Conservation (phyloP, 2,113 vertebrate species). For the Rhynchopsitta pachyrhyncha region DNA sequence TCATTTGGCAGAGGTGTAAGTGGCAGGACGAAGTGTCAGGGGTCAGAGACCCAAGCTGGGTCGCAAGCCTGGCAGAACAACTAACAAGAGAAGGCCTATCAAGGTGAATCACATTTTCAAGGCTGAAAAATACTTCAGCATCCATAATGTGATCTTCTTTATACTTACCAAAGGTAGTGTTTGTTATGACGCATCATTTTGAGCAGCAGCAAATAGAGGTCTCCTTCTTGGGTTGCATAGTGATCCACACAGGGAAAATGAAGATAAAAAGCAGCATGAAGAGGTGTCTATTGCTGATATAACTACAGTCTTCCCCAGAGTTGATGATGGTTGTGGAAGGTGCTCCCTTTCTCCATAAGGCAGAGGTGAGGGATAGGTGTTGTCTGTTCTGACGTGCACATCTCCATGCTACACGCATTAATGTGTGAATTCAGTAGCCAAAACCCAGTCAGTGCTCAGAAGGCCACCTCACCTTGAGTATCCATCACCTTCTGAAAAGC, state of each 20-base stretch:
- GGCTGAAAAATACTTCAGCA: background rate
- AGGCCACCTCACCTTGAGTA: background rate
- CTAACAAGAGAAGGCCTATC: too few relatives aligned
- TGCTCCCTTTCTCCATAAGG: background rate
- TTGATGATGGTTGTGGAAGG: background rate
- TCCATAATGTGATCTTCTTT: background rate
- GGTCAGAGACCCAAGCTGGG: background rate
- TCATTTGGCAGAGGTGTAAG: too few relatives aligned
- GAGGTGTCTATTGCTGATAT: background rate
- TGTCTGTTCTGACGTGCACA: background rate
- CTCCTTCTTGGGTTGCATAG: background rate
- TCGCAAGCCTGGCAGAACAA: background rate
- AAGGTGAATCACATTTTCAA: background rate
- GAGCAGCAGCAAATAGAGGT: background rate
- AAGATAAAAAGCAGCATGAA: background rate
- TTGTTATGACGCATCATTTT: background rate
- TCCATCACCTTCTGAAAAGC: background rate
- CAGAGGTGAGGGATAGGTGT: accelerated
- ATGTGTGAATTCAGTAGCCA: accelerated
- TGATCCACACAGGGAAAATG: background rate
- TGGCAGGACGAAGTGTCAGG: too few relatives aligned
- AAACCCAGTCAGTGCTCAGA: background rate
- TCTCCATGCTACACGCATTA: background rate
- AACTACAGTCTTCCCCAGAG: background rate
- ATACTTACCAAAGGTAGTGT: background rate